Evolutionary conservation across 1,140 invertebrate species (phyloP).

Genomic region (Caenorhabditis latens): DNA sequence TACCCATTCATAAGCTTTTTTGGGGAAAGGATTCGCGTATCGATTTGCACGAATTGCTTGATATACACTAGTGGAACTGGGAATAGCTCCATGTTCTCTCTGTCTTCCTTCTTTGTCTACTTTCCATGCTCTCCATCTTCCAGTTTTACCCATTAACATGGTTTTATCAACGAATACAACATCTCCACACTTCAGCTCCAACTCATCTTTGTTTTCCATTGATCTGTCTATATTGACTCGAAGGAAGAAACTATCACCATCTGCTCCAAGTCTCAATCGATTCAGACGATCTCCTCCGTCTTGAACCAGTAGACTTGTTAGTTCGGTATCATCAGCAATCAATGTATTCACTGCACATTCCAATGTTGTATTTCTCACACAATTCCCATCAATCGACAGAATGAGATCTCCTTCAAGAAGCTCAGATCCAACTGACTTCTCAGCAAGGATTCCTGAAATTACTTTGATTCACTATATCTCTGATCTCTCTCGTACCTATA

Average conservation of each 20-base stretch:
- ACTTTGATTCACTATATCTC: not conserved
- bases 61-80: constrained; percentile 36
- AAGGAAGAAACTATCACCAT: constrained; percentile 69
- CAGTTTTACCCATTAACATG: constrained; percentile 65
- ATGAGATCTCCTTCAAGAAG: constrained; percentile 62
- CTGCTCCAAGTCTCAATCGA: constrained; percentile 63
- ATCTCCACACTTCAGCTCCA: constrained; percentile 66
- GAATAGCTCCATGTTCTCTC: constrained; percentile 67
- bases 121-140: constrained; percentile 68
- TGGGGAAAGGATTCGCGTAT: constrained; percentile 49
- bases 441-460: constrained; percentile 17
- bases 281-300: constrained; percentile 63
- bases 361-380: constrained; percentile 61
- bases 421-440: constrained; percentile 42
- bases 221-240: constrained; percentile 68
- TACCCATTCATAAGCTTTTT: constrained; percentile 83
- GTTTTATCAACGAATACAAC: constrained; percentile 69
- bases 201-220: constrained; percentile 67
- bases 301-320: constrained; percentile 50
- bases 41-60: constrained; percentile 43
- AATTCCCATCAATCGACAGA: constrained; percentile 64
- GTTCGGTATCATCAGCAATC: constrained; percentile 53
- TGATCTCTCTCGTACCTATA: constrained; percentile 56
- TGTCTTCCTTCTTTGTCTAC: constrained; percentile 66
- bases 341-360: constrained; percentile 61